A percentile compares a stretch with the other conserved stretches of the same genome.
Evolutionary conservation across 2,888 invertebrate genomes (phyloP).

Genomic region (Torymus aiolomorphi): DNA sequence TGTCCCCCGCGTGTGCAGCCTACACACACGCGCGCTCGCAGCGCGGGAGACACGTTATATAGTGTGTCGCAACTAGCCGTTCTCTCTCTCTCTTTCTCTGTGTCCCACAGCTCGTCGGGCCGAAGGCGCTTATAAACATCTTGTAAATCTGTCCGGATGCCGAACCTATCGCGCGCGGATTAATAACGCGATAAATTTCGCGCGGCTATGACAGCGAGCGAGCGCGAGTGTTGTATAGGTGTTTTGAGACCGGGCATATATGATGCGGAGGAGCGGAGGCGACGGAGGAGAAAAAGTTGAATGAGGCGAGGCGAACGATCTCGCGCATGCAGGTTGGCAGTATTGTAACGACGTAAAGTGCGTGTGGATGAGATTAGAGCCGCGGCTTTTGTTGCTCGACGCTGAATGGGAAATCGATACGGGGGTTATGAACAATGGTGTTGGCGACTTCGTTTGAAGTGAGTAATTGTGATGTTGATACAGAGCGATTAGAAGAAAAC

Average conservation of each 20-base stretch:
- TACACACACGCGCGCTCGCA: not conserved
- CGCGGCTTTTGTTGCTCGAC: slow-evolving; percentile 1
- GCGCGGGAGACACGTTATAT: not conserved
- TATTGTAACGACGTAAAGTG: too few relatives aligned
- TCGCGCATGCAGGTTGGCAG: too few relatives aligned
- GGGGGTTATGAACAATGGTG: too few relatives aligned
- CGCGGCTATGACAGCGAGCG: slow-evolving; percentile 51
- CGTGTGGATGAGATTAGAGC: not conserved
- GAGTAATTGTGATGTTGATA: too few relatives aligned
- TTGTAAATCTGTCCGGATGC: slow-evolving; percentile 59
- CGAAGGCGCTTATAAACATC: slow-evolving; percentile 46
- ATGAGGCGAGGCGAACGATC: not conserved
- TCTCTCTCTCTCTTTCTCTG: not conserved
- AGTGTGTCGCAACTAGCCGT: slow-evolving; percentile 27
- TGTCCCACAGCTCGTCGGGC: not conserved
- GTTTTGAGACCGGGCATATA: not conserved
- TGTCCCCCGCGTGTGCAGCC: not conserved
- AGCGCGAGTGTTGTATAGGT: slow-evolving; percentile 25
- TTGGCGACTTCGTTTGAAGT: too few relatives aligned
- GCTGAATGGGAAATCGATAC: not conserved
- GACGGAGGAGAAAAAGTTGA: too few relatives aligned
- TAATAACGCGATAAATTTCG: slow-evolving; percentile 69
- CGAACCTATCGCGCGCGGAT: slow-evolving; percentile 58
- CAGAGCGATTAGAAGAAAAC: too few relatives aligned
- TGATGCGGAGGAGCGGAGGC: too few relatives aligned